Evolutionary conservation across 2,888 invertebrate species (phyloP), one percentile per base, ranked within the genome.

Genomic region (Oscheius myriophilus): DNA sequence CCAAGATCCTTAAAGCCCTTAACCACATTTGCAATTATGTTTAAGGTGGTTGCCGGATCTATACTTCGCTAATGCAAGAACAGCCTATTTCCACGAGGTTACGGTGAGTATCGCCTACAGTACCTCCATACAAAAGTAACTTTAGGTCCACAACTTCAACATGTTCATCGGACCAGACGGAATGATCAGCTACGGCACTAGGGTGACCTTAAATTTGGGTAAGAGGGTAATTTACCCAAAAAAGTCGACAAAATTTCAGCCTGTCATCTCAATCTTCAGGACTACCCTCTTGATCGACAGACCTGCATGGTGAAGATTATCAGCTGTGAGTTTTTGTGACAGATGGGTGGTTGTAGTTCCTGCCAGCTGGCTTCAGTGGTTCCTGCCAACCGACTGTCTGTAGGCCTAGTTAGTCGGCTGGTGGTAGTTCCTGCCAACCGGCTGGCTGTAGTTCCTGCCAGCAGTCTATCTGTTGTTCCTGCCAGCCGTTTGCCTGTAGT

Each of bases 261-360:
- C 76, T 97, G 97, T 89, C 96, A 96, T 95, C 96, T 97, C 96
- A 96, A 97, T 89, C 91, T 97, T 45, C 96, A 96, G 89, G 95
- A 97, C 89, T 97, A 97, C 89, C 97, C 97, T 1, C 90, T 97
- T 79, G 97, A 97, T 89, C 93, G 93, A 82, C 97, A 97, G 89
- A 96, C 96, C 89, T 97, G 97, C 90, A 96, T 96, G 76, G 96
- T 97, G 84, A 97, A 97, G 91, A 96, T 97, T 88, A 96, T 97
- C 90, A 96, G 96, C 90, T 97, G 96, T 97, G 89, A 91, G 95
- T 79, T 63, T 55, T 63, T 12, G 1, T 18, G 2, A 54, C 16
- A 33, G 33, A 3, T 9, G 33, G 33, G 4, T 33, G 33, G 4
- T 9, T 33, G 33, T 33, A 33, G 9, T 33, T 33, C 33, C 33